Conservation (phyloP, 2,113 vertebrate genomes). For the Phrynosoma blainvillii region DNA sequence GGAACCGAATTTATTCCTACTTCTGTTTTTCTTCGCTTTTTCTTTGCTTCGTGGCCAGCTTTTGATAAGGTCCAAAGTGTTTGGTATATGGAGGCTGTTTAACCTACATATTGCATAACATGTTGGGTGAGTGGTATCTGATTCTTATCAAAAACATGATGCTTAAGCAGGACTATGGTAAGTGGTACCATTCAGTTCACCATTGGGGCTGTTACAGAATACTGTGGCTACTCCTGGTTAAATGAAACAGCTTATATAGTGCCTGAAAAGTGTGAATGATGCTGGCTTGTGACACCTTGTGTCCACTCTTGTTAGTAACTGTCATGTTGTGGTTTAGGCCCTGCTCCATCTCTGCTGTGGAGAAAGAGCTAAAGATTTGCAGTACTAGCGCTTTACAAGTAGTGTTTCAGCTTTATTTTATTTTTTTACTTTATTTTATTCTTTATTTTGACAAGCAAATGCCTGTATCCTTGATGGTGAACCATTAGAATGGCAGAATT, state of each 20-base stretch:
- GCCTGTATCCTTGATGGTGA: neutral
- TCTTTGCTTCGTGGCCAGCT: too few species aligned
- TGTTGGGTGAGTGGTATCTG: neutral
- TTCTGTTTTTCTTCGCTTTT: too few species aligned
- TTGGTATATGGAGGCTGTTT: neutral
- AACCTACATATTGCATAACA: neutral
- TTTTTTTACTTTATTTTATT: neutral
- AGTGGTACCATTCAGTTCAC: neutral
- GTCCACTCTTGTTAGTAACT: neutral
- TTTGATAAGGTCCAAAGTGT: too few species aligned
- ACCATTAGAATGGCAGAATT: neutral
- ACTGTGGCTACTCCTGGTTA: neutral
- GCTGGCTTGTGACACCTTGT: neutral
- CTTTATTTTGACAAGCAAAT: neutral
- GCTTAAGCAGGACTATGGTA: neutral
- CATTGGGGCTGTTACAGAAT: neutral
- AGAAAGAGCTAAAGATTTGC: neutral
- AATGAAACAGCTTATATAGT: neutral
- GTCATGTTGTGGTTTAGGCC: neutral
- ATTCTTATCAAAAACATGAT: neutral
- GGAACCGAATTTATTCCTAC: too few species aligned
- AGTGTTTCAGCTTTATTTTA: neutral
- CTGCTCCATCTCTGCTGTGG: neutral
- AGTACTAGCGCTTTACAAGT: neutral
- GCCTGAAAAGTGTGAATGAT: neutral